Evolutionary conservation across 1,140 invertebrate genomes (phyloP).

Genomic region (Trichonephila inaurata): DNA sequence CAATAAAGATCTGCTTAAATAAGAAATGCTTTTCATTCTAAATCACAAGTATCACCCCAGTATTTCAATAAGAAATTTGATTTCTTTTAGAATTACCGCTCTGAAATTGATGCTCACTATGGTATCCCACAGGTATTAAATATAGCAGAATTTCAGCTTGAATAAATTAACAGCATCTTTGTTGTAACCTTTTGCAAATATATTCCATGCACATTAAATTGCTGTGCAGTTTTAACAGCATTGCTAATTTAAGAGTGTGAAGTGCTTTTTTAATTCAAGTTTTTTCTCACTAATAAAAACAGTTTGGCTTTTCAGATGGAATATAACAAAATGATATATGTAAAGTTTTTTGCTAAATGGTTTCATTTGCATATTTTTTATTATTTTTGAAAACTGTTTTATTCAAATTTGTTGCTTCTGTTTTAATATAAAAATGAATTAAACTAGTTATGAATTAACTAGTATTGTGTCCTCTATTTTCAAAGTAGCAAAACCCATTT

Average conservation of each 20-base stretch:
- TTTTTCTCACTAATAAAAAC: conserved; percentile 7
- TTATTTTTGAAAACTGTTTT: too few species aligned
- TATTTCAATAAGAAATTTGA: conserved; percentile 46
- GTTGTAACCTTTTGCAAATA: conserved; percentile 39
- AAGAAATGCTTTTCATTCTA: background rate
- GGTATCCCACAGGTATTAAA: conserved; percentile 83
- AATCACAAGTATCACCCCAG: background rate
- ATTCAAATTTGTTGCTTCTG: too few species aligned
- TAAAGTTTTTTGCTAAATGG: background rate
- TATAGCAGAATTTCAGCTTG: conserved; percentile 57
- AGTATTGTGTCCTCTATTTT: too few species aligned
- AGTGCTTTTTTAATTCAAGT: conserved; percentile 20
- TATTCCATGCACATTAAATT: conserved; percentile 48
- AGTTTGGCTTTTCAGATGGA: background rate
- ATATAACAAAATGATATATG: background rate
- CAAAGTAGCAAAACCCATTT: too few species aligned
- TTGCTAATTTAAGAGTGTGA: conserved; percentile 23
- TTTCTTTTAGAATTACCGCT: conserved; percentile 89
- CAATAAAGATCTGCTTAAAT: too few species aligned
- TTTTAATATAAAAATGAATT: too few species aligned
- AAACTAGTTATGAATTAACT: too few species aligned
- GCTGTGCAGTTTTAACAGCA: conserved; percentile 16
- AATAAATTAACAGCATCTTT: conserved; percentile 71
- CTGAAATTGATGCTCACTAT: conserved; percentile 95
- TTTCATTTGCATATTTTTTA: too few species aligned